phyloP scores from a whole-genome alignment of 35 echinoderm and acorn worm genomes.

The Heliocidaris erythrogramma region DNA sequence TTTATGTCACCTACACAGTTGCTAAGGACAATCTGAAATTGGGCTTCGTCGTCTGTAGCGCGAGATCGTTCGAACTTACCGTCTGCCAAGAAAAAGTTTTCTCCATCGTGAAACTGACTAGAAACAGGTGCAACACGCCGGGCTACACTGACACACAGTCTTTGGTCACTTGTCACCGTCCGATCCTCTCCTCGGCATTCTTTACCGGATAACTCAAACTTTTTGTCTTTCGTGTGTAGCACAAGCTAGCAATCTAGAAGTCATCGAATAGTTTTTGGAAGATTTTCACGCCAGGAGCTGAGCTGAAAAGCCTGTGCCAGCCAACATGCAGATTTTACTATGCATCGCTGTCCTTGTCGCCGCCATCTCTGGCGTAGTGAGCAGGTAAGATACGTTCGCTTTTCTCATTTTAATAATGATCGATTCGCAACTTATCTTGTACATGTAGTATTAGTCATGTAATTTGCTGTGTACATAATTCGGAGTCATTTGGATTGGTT shows the following conservation, averaged over 20 bases:
- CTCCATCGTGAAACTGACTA: background rate
- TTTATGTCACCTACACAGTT: background rate
- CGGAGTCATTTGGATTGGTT: too few species aligned
- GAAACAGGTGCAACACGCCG: conserved; percentile 14
- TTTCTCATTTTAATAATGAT: too few species aligned
- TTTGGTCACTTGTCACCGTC: background rate
- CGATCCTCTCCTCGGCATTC: background rate
- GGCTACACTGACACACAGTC: background rate
- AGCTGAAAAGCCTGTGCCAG: background rate
- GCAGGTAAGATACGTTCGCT: background rate
- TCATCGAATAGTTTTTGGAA: background rate
- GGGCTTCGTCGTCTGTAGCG: background rate
- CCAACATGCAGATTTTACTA: conserved; percentile 1
- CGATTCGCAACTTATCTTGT: too few species aligned
- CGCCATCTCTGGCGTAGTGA: background rate
- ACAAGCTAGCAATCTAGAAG: background rate
- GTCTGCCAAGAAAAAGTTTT: background rate
- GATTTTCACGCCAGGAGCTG: background rate
- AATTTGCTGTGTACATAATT: too few species aligned
- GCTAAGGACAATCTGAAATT: background rate
- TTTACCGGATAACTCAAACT: background rate
- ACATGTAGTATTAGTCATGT: too few species aligned
- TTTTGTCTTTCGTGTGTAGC: background rate
- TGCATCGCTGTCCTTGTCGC: background rate
- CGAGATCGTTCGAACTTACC: background rate